A percentile compares a stretch with the other conserved stretches of the same genome.
These are phyloP conservation scores for Eristalinus aeneus DNA, from an alignment of 2,888 invertebrate species.

Conservation along the genomic window DNA sequence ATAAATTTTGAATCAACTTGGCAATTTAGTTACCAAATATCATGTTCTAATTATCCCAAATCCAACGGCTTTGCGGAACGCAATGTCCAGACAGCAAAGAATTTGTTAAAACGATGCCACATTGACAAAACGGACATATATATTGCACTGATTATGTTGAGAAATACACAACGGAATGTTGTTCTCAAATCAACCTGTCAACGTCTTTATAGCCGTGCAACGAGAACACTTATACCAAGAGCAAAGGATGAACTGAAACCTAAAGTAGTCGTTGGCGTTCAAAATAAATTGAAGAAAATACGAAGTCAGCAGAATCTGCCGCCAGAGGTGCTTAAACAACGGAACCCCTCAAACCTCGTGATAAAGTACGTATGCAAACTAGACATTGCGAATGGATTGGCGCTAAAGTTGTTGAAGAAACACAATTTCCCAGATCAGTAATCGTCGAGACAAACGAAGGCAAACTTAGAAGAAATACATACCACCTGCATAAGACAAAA, in stretches of 20 bases:
- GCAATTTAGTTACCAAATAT: no score
- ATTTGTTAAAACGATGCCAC: not conserved
- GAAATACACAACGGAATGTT: not conserved
- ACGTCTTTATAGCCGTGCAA: not conserved
- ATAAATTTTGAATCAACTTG: no score
- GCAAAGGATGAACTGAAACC: not conserved
- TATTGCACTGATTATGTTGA: no score
- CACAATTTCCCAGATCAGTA: not conserved
- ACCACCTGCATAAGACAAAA: conserved; percentile 5
- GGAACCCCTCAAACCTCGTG: not conserved
- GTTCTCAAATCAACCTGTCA: conserved; percentile 1
- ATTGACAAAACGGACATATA: no score
- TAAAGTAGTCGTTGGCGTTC: no score
- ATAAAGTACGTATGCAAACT: conserved; percentile 7
- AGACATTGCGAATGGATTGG: no score
- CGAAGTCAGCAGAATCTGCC: not conserved
- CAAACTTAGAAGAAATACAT: not conserved
- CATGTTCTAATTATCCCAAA: no score
- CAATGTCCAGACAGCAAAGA: no score
- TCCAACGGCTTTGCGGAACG: no score
- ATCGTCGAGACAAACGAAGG: not conserved
- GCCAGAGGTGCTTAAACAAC: conserved; percentile 12
- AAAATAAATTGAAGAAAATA: no score
- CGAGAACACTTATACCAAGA: conserved; percentile 3
- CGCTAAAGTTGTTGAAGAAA: not conserved